Percentiles rank a stretch among this genome's conserved stretches.
Conservation (phyloP, 2,797 vertebrate species). For the Urocyon cinereoargenteus region DNA sequence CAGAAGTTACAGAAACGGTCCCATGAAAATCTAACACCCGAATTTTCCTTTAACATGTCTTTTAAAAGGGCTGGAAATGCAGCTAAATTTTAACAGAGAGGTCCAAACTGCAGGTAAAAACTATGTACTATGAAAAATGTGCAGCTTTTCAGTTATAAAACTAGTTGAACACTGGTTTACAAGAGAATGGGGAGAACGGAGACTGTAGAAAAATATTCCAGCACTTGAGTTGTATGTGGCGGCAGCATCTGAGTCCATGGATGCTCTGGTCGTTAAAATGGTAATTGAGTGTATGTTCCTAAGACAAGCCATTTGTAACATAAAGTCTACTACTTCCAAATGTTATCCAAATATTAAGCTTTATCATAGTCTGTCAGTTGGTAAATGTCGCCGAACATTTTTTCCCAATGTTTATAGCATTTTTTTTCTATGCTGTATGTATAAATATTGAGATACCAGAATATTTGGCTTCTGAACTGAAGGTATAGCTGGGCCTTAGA, state of each 20-base stretch:
- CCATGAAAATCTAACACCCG: conserved; percentile 80
- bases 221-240: conserved; percentile 54
- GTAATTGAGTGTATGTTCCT: not conserved
- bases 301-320: conserved; percentile 26
- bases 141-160: conserved; percentile 79
- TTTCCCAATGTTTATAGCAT: not conserved
- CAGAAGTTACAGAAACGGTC: conserved; percentile 87
- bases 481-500: conserved; percentile 53
- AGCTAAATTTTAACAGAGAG: conserved; percentile 59
- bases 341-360: conserved; percentile 23
- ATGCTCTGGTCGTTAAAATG: conserved; percentile 11
- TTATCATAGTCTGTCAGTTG: conserved; percentile 37
- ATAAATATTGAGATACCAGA: not conserved
- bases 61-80: conserved; percentile 61
- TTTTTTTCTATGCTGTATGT: not conserved
- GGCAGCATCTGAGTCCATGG: conserved; percentile 57
- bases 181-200: conserved; percentile 61
- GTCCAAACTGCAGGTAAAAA: conserved; percentile 65
- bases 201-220: conserved; percentile 71
- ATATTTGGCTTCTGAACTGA: not conserved
- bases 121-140: conserved; percentile 73
- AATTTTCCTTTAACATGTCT: conserved; percentile 73
- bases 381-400: not conserved
- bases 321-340: conserved; percentile 46
- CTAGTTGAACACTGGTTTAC: conserved; percentile 73